Conservation (phyloP, 1,140 invertebrate genomes). For the honey bee (Apis mellifera) region Amel_HAv3.1 CM009941.2:12334001-12334500, state of each 20-base stretch:
- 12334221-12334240: not conserved
- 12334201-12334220: not conserved
- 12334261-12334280: not conserved
- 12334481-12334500: conserved; percentile 46
- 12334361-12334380: not conserved
- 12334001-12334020: too few species aligned
- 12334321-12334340: not conserved
- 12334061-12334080: too few species aligned
- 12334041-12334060: too few species aligned
- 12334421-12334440: not conserved
- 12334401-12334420: not conserved
- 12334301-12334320: conserved; percentile 3
- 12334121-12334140: too few species aligned
- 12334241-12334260: not conserved
- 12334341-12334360: not conserved
- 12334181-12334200: too few species aligned
- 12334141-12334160: too few species aligned
- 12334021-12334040: too few species aligned
- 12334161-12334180: too few species aligned
- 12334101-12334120: too few species aligned
- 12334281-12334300: not conserved
- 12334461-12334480: conserved; percentile 34
- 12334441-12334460: not conserved
- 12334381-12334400: conserved; percentile 3
- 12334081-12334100: too few species aligned